These are phyloP conservation scores for Lasiommata megera DNA, from an alignment of 2,888 invertebrate genomes.

Conservation along the genomic window DNA sequence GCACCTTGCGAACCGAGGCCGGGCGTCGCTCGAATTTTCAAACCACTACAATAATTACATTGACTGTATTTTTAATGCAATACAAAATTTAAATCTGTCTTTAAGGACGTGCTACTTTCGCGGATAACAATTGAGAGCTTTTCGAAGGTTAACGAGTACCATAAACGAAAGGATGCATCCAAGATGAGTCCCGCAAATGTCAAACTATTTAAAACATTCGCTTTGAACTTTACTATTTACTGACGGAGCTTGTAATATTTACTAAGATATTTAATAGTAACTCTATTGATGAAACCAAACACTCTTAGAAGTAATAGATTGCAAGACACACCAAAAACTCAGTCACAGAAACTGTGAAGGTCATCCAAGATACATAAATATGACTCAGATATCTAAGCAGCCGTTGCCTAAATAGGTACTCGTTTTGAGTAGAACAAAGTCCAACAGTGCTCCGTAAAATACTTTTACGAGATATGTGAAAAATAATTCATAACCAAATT, in stretches of 20 bases:
- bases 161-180: slow-evolving; percentile 62
- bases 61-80: slow-evolving; percentile 4
- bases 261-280: slow-evolving; percentile 24
- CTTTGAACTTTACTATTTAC: slow-evolving; percentile 55
- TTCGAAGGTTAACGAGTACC: slow-evolving; percentile 64
- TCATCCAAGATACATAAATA: slow-evolving; percentile 21
- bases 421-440: slow-evolving; percentile 6
- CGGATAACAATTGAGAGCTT: slow-evolving; percentile 53
- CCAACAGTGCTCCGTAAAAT: slow-evolving; percentile 38
- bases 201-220: slow-evolving; percentile 50
- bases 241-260: slow-evolving; percentile 29
- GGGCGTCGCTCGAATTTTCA: slow-evolving; percentile 55
- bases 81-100: slow-evolving; percentile 4
- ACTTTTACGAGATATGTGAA: slow-evolving; percentile 12
- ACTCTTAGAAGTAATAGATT: neutral
- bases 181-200: slow-evolving; percentile 65
- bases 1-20: slow-evolving; percentile 69
- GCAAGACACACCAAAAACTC: slow-evolving; percentile 12
- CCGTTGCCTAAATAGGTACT: slow-evolving; percentile 33
- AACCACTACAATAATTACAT: slow-evolving; percentile 56
- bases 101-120: slow-evolving; percentile 3
- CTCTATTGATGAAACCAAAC: slow-evolving; percentile 9
- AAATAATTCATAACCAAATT: neutral
- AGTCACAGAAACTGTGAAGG: slow-evolving; percentile 14
- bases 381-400: slow-evolving; percentile 49